Conservation (phyloP, 2,797 vertebrate species). For the Hylomyscus alleni region DNA sequence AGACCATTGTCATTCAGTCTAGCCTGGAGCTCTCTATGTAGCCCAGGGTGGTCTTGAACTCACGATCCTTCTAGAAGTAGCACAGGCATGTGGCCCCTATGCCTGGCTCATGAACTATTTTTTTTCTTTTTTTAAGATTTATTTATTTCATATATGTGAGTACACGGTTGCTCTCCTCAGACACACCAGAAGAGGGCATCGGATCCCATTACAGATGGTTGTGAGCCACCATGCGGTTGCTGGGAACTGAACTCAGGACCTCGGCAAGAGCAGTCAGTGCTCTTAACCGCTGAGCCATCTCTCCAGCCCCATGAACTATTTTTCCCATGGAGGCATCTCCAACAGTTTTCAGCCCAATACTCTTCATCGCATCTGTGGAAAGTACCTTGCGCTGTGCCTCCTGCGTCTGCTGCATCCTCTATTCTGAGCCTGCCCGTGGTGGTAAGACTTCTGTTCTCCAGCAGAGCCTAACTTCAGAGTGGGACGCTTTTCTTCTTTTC, state of each 20-base stretch:
- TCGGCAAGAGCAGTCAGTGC: too few relatives aligned
- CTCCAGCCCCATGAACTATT: not conserved
- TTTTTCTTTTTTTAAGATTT: too few relatives aligned
- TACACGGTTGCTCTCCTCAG: too few relatives aligned
- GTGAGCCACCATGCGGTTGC: too few relatives aligned
- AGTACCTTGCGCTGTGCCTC: not conserved
- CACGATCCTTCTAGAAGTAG: not conserved
- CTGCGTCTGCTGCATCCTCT: not conserved
- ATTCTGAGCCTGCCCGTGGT: not conserved
- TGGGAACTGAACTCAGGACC: too few relatives aligned
- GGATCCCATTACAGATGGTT: too few relatives aligned
- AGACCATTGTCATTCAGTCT: not conserved
- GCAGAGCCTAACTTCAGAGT: not conserved
- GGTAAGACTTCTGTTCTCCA: not conserved
- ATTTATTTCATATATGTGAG: too few relatives aligned
- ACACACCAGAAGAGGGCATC: too few relatives aligned
- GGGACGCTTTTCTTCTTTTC: not conserved
- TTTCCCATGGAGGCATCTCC: not conserved
- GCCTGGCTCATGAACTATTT: too few relatives aligned
- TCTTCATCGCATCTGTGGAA: not conserved
- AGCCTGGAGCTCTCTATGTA: not conserved
- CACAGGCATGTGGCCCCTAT: not conserved
- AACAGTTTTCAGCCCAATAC: not conserved
- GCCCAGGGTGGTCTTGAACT: not conserved
- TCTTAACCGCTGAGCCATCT: too few relatives aligned